Evolutionary conservation across 2,888 invertebrate genomes (phyloP).

Genomic region (Lithophane socia): DNA sequence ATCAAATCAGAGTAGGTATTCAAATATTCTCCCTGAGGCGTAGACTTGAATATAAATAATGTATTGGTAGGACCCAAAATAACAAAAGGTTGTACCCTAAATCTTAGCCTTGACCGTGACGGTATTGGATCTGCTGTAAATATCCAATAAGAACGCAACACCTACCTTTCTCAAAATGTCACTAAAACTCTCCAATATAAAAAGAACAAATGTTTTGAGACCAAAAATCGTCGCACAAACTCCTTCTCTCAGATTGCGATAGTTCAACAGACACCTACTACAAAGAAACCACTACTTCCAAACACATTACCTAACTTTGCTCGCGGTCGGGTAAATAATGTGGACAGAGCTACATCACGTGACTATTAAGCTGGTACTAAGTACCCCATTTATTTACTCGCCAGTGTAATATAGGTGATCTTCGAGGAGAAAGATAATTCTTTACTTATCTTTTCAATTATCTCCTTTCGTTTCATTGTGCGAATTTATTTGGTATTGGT

Average conservation of each 20-base stretch:
- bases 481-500: slow-evolving; percentile 70
- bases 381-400: slow-evolving; percentile 66
- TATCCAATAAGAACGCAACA: slow-evolving; percentile 8
- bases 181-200: slow-evolving; percentile 2
- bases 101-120: slow-evolving; percentile 29
- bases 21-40: slow-evolving; percentile 3
- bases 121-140: slow-evolving; percentile 4
- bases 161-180: slow-evolving; percentile 17
- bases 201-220: slow-evolving; percentile 33
- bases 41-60: slow-evolving; percentile 44
- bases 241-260: slow-evolving; percentile 24
- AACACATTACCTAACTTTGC: slow-evolving; percentile 58
- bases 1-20: slow-evolving; percentile 38
- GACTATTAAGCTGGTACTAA: slow-evolving; percentile 66
- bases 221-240: slow-evolving; percentile 20
- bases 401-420: slow-evolving; percentile 63
- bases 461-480: slow-evolving; percentile 73
- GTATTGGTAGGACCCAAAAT: slow-evolving; percentile 37
- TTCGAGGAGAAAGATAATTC: slow-evolving; percentile 68
- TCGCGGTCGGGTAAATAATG: slow-evolving; percentile 56
- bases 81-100: slow-evolving; percentile 18
- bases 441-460: slow-evolving; percentile 83
- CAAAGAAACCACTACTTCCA: slow-evolving; percentile 48
- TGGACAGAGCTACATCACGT: slow-evolving; percentile 55
- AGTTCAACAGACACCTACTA: slow-evolving; percentile 40